Base-by-base conservation (phyloP, 2,888 invertebrate species). In the Notodonta ziczac region DNA sequence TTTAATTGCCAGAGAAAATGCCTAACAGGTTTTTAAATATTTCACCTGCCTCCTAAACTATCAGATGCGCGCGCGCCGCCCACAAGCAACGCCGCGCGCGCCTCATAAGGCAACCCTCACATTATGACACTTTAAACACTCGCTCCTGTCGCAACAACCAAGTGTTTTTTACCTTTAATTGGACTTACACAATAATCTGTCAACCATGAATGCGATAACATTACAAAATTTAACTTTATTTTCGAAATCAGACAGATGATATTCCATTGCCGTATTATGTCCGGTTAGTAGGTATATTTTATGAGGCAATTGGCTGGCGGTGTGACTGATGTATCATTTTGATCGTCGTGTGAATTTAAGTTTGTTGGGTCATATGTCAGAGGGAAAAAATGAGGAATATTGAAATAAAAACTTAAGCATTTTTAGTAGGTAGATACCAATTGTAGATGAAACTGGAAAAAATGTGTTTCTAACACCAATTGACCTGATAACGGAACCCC, bases 131-230 rank as follows among this genome's bases (percentile, higher is more conserved):
- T 56, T 61, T 56, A 56, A 63, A 50, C 16, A 50, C 50, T 16
- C 16, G 50, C 50, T 16, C 14, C 50, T 50, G 14, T 46, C 46
- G 46, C 46, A 46, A 46, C 46, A 46, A n/a, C 7, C 46, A 39
- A 65, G 70, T 46, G 12, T 60, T 58, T 57, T 64, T 70, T 70
- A 64, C 60, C 68, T 68, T 70, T 68, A 64, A 68, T 63, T 65
- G 68, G 65, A 58, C 63, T 55, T 65, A 5, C 53, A 55, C 24
- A 48, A 12, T 53, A 13, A 71, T 55, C 67, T 69, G 72, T 66
- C 70, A 73, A 56, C 58, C 63, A 56, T 53, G 51, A 54, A 57
- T 60, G n/a, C 51, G 62, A 60, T 44, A n/a, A n/a, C 44, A 44
- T 12, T 44, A 46, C 46, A 46, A 46, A 42, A 46, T n/a, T n/a